Base-by-base conservation (phyloP, 1,140 invertebrate genomes). In the Pogonus chalceus region DNA sequence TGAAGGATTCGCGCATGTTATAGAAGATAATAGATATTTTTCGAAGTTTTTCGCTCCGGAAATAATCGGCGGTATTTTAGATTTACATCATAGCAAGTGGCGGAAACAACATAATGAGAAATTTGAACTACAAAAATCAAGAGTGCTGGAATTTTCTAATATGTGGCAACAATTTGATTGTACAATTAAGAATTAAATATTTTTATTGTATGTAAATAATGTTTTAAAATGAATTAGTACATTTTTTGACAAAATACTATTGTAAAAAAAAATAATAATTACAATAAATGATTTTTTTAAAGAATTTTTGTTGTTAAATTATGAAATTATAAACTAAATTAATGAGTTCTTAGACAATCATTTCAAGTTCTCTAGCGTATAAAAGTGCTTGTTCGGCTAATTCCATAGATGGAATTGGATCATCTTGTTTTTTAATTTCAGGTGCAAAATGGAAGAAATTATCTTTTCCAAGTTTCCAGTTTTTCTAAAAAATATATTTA, bases 311-410 rank as follows among this genome's bases (percentile, higher is more conserved):
- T n/a, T n/a, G n/a, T n/a, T n/a, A n/a, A n/a, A n/a, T n/a, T n/a
- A n/a, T n/a, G n/a, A n/a, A n/a, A n/a, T n/a, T n/a, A n/a, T n/a
- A n/a, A n/a, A n/a, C n/a, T n/a, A n/a, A n/a, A n/a, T n/a, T n/a
- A n/a, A n/a, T n/a, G n/a, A n/a, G n/a, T n/a, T n/a, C 24, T 79
- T 89, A 98, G 51, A 99, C 94, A 78, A 99, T 99, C 91, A 96
- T 98, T 79, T 99, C 96, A 49, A 99, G 77, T 78, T 99, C 95
- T 67, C 88, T 84, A 14, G 96, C 96, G 77, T 99, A 99, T 69
- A 92, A 92, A 66, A 98, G 90, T 18, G 91, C 88, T 71, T 96
- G 91, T 62, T 90, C 83, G 4, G 93, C 93, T 14, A 98, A 76
- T 68, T 95, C 87, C 48, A 79, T 71, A 20, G 94, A 93, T 1